Base-by-base conservation (phyloP, 2,113 vertebrate genomes). In the Lanius ludovicianus region DNA sequence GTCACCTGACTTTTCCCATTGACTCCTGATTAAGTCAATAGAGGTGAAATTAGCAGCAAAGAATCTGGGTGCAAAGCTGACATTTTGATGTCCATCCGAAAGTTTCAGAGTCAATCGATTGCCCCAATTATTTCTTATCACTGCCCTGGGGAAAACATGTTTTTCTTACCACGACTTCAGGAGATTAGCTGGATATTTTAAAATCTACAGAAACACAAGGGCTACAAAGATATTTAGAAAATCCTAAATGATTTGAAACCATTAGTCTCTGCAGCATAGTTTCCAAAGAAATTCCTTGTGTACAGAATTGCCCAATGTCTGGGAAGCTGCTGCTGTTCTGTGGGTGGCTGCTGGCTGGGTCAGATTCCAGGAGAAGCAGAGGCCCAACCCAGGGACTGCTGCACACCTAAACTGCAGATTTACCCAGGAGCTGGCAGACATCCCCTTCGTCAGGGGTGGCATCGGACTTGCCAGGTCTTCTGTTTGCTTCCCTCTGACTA, bases 121-220 rank as follows among this genome's bases (percentile, higher is more conserved):
- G 28, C 62, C 75, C 68, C 67, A 46, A 41, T 55, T 42, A 47
- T 30, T 75, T 70, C 73, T 57, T 68, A 68, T 52, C 81, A 33
- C 24, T 0, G 0, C 35, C 9, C 8, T 0, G 0, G 62, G 56
- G 56, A 82, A 82, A 82, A 64, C 1, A 15, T 23, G 63, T 83
- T 90, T 42, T 84, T 52, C 67, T 37, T 31, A 64, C 41, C 4
- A 24, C 0, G 1, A 37, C 65, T 85, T 39, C 56, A 28, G 90
- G 62, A 79, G 85, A 50, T 78, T 42, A 56, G 56, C 41, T 77
- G 49, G 39, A 1, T 64, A 28, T 79, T 74, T 90, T 37, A 64
- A 82, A 91, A 79, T 23, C 70, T 49, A n/a, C 82, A 68, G 78
- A 64, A 82, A 69, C 53, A 35, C 41, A 41, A 82, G 90, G 41